Base-by-base conservation (phyloP, 1,140 invertebrate genomes). In the Hycleus cichorii region DNA sequence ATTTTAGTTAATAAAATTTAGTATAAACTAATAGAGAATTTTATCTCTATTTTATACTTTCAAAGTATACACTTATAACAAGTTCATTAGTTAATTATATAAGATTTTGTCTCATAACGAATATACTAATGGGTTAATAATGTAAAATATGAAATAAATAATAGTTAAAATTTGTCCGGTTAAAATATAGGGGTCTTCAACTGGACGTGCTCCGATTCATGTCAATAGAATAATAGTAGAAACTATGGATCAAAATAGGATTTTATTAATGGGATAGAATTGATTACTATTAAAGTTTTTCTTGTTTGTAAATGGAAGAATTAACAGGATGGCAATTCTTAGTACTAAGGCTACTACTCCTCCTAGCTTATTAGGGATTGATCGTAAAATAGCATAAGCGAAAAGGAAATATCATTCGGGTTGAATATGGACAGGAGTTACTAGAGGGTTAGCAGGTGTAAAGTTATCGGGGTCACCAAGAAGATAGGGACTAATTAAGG, bases 381-480 rank as follows among this genome's bases (percentile, higher is more conserved):
- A n/a, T n/a, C n/a, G n/a, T n/a, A n/a, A n/a, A n/a, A n/a, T n/a
- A n/a, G n/a, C n/a, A n/a, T n/a, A n/a, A n/a, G n/a, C n/a, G n/a
- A n/a, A n/a, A n/a, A n/a, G n/a, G n/a, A n/a, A n/a, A n/a, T n/a
- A n/a, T n/a, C n/a, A n/a, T n/a, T n/a, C n/a, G n/a, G n/a, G n/a
- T n/a, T n/a, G n/a, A n/a, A n/a, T n/a, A n/a, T n/a, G n/a, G n/a
- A n/a, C n/a, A 3, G 84, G 85, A 0, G 85, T 87, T 18, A 83
- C 76, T 78, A 87, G 67, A n/a, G 81, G 78, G 60, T 87, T 85
- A 44, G 83, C 83, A n/a, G 78, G 76, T 11, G 75, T 80, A 76
- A 85, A 88, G 75, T 86, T 87, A 77, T 86, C 83, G 11, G 80
- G 77, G 64, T 87, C 84, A 63, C 77, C 75, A 72, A 87, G 69